phyloP scores from a whole-genome alignment of 2,113 vertebrate species.

The Rhinichthys klamathensis region DNA sequence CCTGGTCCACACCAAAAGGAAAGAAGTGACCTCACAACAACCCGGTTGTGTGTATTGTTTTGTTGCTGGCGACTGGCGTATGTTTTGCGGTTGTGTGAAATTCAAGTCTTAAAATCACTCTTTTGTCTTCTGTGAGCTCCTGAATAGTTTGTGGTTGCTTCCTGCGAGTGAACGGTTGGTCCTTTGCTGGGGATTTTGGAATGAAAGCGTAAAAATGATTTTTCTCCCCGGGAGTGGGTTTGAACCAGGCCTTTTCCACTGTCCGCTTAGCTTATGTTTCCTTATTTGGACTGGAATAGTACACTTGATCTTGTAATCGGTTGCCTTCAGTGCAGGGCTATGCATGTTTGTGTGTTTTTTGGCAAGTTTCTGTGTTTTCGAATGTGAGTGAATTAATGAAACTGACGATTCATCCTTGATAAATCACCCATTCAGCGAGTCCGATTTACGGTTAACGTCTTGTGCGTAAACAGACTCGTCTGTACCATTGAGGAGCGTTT shows the following conservation, averaged over 20 bases:
- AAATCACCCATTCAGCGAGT: constrained; percentile 19
- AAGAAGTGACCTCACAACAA: constrained; percentile 22
- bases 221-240: constrained; percentile 20
- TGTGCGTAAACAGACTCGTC: not conserved
- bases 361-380: constrained; percentile 20
- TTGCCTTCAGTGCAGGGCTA: constrained; percentile 14
- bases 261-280: constrained; percentile 23
- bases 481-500: not conserved
- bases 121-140: constrained; percentile 5
- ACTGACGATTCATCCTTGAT: not conserved
- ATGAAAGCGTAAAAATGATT: not conserved
- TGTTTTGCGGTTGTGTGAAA: constrained; percentile 7
- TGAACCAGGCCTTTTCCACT: constrained; percentile 41
- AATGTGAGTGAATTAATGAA: not conserved
- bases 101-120: constrained; percentile 3
- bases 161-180: not conserved
- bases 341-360: constrained; percentile 26
- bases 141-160: not conserved
- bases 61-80: not conserved
- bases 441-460: not conserved
- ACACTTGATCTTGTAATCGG: constrained; percentile 19
- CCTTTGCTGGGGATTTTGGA: constrained; percentile 35
- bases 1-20: constrained; percentile 33
- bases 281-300: constrained; percentile 53
- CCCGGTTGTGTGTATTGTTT: constrained; percentile 12